Conservation (phyloP, 2,797 vertebrate genomes). For the Meda fulgida region DNA sequence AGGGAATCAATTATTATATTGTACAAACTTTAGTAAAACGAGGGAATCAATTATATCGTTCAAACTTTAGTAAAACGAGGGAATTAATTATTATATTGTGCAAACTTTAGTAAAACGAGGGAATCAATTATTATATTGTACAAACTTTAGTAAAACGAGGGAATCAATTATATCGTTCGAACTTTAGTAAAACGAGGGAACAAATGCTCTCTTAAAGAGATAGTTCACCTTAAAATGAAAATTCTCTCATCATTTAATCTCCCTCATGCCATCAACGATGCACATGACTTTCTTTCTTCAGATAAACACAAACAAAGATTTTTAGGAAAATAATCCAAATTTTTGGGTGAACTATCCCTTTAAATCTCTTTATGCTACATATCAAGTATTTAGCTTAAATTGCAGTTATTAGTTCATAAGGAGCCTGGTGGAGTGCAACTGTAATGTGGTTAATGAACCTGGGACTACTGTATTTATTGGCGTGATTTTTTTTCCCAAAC, state of each 20-base stretch:
- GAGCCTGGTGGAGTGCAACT: neutral
- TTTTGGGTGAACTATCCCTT: neutral
- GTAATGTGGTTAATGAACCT: neutral
- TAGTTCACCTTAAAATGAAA: neutral
- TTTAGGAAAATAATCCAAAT: neutral
- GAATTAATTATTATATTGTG: neutral
- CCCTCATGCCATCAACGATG: neutral
- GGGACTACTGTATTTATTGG: neutral
- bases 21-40: too few species aligned
- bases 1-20: fast-evolving
- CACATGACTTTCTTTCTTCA: neutral
- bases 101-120: neutral
- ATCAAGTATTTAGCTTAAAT: neutral
- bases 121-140: neutral
- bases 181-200: neutral
- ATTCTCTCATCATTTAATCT: neutral
- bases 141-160: neutral
- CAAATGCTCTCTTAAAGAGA: neutral
- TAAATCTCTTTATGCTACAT: neutral
- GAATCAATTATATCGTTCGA: neutral
- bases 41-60: fast-evolving
- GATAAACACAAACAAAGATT: neutral
- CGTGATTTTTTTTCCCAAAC: too few species aligned
- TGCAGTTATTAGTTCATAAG: neutral
- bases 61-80: neutral